These are phyloP conservation scores for Saimiri boliviensis DNA, from an alignment of 2,113 vertebrate genomes.

Conservation along the genomic window DNA sequence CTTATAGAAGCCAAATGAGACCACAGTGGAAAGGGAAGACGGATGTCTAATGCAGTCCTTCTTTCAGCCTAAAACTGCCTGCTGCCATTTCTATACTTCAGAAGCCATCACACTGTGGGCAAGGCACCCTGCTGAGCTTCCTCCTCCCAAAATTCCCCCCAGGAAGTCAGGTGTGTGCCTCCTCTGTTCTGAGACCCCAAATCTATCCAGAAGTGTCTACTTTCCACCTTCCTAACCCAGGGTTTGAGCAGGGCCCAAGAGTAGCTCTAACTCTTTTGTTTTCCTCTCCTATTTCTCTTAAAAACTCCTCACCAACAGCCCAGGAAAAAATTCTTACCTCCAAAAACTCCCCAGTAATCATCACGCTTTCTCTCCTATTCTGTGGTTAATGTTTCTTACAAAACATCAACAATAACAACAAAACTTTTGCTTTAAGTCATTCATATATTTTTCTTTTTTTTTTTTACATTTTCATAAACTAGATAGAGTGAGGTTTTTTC, in stretches of 20 bases:
- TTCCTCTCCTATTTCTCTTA: neutral
- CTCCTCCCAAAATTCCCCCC: neutral
- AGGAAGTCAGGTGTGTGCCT: neutral
- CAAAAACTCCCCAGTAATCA: neutral
- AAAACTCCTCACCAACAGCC: neutral
- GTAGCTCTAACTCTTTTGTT: neutral
- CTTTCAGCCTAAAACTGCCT: neutral
- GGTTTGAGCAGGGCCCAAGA: neutral
- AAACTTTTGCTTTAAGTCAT: neutral
- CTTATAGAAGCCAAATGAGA: neutral
- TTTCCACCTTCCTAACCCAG: neutral
- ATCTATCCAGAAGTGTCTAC: neutral
- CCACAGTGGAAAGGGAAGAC: neutral
- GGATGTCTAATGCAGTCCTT: neutral
- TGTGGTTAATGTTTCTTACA: neutral
- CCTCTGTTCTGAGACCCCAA: neutral
- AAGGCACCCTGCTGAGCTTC: neutral
- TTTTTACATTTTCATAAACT: too few relatives aligned
- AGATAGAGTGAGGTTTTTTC: too few relatives aligned
- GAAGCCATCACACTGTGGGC: neutral
- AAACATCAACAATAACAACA: neutral
- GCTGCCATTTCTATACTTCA: neutral
- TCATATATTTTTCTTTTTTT: constrained; percentile 7
- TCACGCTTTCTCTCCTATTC: neutral
- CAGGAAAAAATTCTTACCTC: neutral